Percentiles rank a stretch among this genome's conserved stretches.
phyloP scores from a whole-genome alignment of 2,888 invertebrate genomes.

The Calliphora vomitoria region DNA sequence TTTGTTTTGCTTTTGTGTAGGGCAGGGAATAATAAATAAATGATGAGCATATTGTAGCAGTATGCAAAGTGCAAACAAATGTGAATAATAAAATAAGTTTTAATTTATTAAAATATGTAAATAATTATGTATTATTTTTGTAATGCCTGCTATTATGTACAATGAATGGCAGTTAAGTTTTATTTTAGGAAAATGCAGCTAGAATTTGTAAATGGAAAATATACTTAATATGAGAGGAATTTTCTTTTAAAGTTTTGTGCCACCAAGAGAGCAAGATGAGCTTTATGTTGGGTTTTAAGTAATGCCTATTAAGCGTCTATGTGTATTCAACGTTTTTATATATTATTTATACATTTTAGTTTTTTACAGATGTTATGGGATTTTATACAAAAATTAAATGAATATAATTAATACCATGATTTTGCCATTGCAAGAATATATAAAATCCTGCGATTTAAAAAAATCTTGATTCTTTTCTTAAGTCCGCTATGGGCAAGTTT shows the following conservation, averaged over 20 bases:
- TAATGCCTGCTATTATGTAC: background rate
- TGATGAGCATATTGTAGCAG: background rate
- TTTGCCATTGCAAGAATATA: too few species aligned
- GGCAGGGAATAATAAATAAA: conserved; percentile 1
- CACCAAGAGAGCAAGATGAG: conserved; percentile 19
- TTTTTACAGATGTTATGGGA: too few species aligned
- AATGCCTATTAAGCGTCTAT: background rate
- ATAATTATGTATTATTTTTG: background rate
- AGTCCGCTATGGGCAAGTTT: too few species aligned
- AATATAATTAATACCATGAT: too few species aligned
- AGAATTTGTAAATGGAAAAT: background rate
- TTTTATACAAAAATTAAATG: too few species aligned
- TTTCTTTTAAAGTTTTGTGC: background rate
- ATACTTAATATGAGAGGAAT: background rate
- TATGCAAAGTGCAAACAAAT: background rate
- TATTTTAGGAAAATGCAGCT: conserved; percentile 42
- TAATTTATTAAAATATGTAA: conserved; percentile 42
- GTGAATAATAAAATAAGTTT: conserved; percentile 11
- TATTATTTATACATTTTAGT: too few species aligned
- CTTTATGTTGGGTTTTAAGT: background rate
- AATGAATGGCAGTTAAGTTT: background rate
- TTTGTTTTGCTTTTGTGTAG: background rate
- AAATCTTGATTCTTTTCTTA: too few species aligned
- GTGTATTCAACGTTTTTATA: too few species aligned
- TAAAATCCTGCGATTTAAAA: too few species aligned